phyloP scores from a whole-genome alignment of 2,797 vertebrate genomes.

The Sebastes paucispinis region DNA sequence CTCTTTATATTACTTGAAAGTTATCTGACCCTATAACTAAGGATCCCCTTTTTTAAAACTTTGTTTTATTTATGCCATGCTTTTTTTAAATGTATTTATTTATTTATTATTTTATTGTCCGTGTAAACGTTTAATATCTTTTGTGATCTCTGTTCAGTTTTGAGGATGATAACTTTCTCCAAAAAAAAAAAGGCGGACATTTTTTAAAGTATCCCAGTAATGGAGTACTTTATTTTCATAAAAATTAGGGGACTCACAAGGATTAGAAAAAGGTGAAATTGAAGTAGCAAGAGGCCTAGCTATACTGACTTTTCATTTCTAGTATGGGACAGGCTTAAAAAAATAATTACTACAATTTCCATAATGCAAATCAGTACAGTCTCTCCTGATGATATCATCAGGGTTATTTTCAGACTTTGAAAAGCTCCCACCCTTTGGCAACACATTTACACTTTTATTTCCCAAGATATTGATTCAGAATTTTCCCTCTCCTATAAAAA shows the following conservation, averaged over 20 bases:
- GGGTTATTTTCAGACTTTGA: neutral
- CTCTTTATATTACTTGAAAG: no score
- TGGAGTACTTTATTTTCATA: neutral
- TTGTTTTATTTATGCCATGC: no score
- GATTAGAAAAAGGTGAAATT: neutral
- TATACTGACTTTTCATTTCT: neutral
- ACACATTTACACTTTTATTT: no score
- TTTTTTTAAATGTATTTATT: rapidly evolving
- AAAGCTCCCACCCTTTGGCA: neutral
- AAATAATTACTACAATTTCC: neutral
- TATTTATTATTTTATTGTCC: no score
- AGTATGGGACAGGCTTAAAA: neutral
- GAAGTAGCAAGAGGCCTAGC: neutral
- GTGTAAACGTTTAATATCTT: no score
- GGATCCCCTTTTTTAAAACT: no score
- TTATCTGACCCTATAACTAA: no score
- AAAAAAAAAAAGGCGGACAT: no score
- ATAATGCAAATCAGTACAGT: neutral
- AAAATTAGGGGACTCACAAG: neutral
- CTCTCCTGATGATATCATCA: neutral
- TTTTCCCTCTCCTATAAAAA: no score
- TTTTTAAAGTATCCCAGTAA: neutral
- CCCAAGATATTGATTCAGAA: no score
- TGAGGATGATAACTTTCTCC: no score
- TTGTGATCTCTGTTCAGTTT: no score